Conservation (phyloP, 1,140 invertebrate species). For the Nephila pilipes region DNA sequence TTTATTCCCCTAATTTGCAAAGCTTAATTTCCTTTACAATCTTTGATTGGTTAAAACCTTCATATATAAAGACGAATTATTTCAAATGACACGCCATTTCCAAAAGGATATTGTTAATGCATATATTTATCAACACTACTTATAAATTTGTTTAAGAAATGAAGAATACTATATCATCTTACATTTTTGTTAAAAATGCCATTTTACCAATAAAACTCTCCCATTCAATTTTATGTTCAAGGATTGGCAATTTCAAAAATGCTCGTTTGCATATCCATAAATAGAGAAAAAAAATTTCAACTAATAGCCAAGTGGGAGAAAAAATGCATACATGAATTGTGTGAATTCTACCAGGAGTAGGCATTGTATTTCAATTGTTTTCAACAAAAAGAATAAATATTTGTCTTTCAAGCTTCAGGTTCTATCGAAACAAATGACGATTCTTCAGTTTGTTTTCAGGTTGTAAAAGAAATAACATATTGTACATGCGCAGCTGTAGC, state of each 20-base stretch:
- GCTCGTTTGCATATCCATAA: not conserved
- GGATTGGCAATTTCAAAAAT: not conserved
- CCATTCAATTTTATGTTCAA: not conserved
- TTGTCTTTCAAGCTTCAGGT: not conserved
- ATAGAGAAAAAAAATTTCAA: not conserved
- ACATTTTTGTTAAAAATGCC: not conserved
- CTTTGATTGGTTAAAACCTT: too few relatives aligned
- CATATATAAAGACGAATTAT: too few relatives aligned
- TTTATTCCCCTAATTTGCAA: too few relatives aligned
- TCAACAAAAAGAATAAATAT: not conserved
- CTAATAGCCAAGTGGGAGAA: not conserved
- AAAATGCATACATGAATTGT: not conserved
- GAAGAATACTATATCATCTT: not conserved
- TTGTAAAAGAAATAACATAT: not conserved
- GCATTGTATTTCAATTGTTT: constrained; percentile 10
- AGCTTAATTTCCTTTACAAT: too few relatives aligned
- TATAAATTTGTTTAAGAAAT: not conserved
- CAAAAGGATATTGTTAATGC: too few relatives aligned
- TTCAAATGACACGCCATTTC: too few relatives aligned
- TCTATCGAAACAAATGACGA: not conserved
- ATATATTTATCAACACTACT: too few relatives aligned
- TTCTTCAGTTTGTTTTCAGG: not conserved
- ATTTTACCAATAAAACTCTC: not conserved
- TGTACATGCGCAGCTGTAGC: not conserved
- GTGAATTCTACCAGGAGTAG: not conserved